Evolutionary conservation across 2,888 invertebrate genomes (phyloP).

Genomic region (Xylocampa areola): DNA sequence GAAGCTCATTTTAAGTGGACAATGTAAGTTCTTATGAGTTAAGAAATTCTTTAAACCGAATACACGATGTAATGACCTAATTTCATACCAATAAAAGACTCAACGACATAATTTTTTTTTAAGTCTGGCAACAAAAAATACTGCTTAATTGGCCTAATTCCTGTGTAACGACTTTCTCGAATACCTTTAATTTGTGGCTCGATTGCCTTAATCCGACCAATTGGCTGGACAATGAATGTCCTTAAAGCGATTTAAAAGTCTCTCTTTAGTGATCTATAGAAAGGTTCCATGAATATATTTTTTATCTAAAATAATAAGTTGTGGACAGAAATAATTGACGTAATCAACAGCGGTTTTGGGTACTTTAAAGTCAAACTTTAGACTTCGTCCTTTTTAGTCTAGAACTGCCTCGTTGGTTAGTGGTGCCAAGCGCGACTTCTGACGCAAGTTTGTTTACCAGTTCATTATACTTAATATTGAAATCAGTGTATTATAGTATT

Average conservation of each 20-base stretch:
- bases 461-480: too few relatives aligned
- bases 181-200: slow-evolving; percentile 16
- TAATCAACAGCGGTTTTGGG: too few relatives aligned
- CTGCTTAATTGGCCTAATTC: slow-evolving; percentile 34
- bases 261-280: not conserved
- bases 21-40: too few relatives aligned
- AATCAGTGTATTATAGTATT: too few relatives aligned
- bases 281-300: slow-evolving; percentile 2
- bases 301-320: not conserved
- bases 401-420: too few relatives aligned
- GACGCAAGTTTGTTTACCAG: too few relatives aligned
- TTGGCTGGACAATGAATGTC: slow-evolving; percentile 12
- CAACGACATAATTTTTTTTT: slow-evolving; percentile 19
- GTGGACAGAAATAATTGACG: not conserved
- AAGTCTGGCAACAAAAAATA: slow-evolving; percentile 14
- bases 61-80: too few relatives aligned
- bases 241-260: slow-evolving; percentile 13
- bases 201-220: slow-evolving; percentile 14
- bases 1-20: too few relatives aligned
- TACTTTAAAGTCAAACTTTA: too few relatives aligned
- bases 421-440: too few relatives aligned
- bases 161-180: slow-evolving; percentile 22
- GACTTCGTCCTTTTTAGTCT: too few relatives aligned
- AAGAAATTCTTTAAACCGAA: too few relatives aligned
- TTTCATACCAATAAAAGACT: slow-evolving; percentile 14